Evolutionary conservation across 2,113 vertebrate genomes (phyloP), one percentile per base, ranked within the genome.

Genomic region (Siniperca chuatsi): DNA sequence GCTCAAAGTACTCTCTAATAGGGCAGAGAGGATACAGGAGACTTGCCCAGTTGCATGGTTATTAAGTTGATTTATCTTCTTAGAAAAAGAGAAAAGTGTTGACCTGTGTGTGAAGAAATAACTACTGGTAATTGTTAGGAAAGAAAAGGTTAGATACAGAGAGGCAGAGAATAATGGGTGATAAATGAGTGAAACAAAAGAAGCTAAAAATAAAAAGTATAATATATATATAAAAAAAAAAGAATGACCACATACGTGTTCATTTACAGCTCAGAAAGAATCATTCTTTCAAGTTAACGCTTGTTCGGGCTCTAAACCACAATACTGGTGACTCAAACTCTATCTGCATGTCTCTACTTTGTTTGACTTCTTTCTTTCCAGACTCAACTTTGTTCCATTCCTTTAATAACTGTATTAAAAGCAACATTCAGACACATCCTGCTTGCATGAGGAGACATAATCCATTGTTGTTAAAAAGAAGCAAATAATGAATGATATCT

Each of bases 401-500:
- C 10, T 72, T 68, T 60, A 73, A 80, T 78, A 44, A 68, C 33
- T 15, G 37, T 68, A 86, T 78, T 64, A 66, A 58, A 62, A 58
- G n/a, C 62, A 55, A 88, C 50, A 54, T 57, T 62, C n/a, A 60
- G 8, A 46, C 46, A 0, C 3, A 4, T 15, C 42, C 18, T 60
- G 23, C 57, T 61, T 60, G 29, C 12, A 54, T 23, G 16, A 18
- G 29, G 20, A 37, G 5, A 62, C 3, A 13, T 29, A 46, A 79
- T 82, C 52, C 52, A 69, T n/a, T 81, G 35, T 25, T 60, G n/a
- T 16, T 42, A 29, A 18, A 35, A n/a, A 44, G 3, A 69, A 48
- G 8, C 7, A 35, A 52, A 75, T 2, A 46, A 66, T 25, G 12
- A 61, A 25, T 15, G 37, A n/a, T 61, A 42, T 78, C 35, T 18